Evolutionary conservation across 2,888 invertebrate species (phyloP), one percentile per base, ranked within the genome.

Genomic region (Campoletis raptor): DNA sequence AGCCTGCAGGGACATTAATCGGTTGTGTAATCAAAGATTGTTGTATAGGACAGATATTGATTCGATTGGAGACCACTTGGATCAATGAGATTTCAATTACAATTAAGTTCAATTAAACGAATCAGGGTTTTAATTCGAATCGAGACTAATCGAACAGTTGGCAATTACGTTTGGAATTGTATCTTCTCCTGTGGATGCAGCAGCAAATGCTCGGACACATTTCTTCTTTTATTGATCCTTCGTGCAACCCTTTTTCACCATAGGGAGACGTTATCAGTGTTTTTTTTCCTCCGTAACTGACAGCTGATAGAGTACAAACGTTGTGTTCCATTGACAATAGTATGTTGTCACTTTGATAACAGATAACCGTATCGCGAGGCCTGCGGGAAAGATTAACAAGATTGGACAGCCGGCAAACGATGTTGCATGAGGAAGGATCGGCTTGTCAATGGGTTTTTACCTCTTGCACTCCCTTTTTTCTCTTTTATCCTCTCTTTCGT

Each of bases 361-460:
- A 36, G 61, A 76, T 76, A 64, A 61, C 15, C 45, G 18, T 64
- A 64, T 64, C 30, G 42, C 21, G 21, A 45, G n/a, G 10, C 36
- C 15, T n/a, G n/a, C 15, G 7, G 64, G 54, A 64, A 45, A 57
- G 79, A 66, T 57, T 15, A 52, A 52, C 69, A 61, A 52, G 36
- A 21, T 42, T 45, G 52, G 24, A 83, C 52, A 57, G n/a, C 12
- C 18, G 6, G 30, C 21, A 54, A 24, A 45, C 61, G 30, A 70
- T 48, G 52, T 67, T 57, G 67, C 21, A 64, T 36, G 42, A 66
- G 78, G 40, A 74, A 78, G 45, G 42, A 77, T 66, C 48, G 48
- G 69, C 61, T 79, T 70, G 79, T 80, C 80, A 74, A 80, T 80
- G 66, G n/a, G 52, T 54, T 74, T 61, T 83, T 64, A 15, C 61